phyloP scores from a whole-genome alignment of 2,888 invertebrate species.

The Tipula confusa region DNA sequence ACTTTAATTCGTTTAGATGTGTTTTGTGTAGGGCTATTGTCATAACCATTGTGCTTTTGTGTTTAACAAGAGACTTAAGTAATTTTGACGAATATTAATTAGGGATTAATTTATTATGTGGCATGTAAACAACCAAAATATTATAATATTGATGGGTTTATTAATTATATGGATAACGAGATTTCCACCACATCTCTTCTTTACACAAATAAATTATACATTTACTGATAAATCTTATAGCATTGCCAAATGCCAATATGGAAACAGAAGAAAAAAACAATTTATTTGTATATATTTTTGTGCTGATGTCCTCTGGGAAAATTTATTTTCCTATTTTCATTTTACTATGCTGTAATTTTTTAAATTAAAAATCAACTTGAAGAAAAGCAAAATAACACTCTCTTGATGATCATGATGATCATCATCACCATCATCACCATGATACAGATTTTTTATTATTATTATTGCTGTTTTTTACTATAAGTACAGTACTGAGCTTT shows the following conservation, averaged over 20 bases:
- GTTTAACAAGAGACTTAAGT: neutral
- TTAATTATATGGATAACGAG: neutral
- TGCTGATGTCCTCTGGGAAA: constrained; percentile 1
- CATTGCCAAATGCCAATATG: too few relatives aligned
- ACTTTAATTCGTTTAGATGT: neutral
- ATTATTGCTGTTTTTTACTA: neutral
- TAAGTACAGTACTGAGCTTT: too few relatives aligned
- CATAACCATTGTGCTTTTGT: neutral
- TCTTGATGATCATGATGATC: neutral
- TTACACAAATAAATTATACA: too few relatives aligned
- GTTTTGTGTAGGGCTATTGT: neutral
- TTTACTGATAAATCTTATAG: neutral
- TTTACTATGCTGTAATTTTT: neutral
- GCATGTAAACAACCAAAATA: neutral
- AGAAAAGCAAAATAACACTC: neutral
- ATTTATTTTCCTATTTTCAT: constrained; percentile 12
- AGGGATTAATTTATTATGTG: neutral
- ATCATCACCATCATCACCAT: too few relatives aligned
- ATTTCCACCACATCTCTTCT: neutral
- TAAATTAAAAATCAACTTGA: constrained; percentile 20
- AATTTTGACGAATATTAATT: neutral
- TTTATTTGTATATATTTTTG: neutral
- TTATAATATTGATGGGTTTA: neutral
- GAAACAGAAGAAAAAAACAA: neutral
- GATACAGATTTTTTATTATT: neutral